Evolutionary conservation across 2,888 invertebrate species (phyloP).

Genomic region (Apoda limacodes): DNA sequence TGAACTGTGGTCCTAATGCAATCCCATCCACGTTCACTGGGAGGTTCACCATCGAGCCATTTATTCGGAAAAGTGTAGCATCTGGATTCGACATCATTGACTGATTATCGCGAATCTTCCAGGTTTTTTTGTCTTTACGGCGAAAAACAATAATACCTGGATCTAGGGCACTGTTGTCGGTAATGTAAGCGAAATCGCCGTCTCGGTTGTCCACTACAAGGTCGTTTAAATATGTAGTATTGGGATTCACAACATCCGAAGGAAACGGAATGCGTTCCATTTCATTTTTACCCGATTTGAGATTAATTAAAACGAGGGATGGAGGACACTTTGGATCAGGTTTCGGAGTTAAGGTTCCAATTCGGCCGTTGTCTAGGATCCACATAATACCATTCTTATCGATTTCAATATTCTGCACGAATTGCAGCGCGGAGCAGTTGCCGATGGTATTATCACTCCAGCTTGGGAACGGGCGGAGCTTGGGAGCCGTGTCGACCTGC

Average conservation of each 20-base stretch:
- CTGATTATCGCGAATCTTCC: slow-evolving; percentile 75
- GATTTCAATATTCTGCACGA: slow-evolving; percentile 80
- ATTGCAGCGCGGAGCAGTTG: slow-evolving; percentile 77
- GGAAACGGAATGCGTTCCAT: slow-evolving; percentile 74
- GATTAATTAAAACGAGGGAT: slow-evolving; percentile 75
- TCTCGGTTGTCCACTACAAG: slow-evolving; percentile 78
- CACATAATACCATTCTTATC: slow-evolving; percentile 78
- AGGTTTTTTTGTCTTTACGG: slow-evolving; percentile 71
- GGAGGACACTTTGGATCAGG: slow-evolving; percentile 73
- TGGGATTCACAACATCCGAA: slow-evolving; percentile 64
- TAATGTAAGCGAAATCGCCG: slow-evolving; percentile 79
- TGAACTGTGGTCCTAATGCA: slow-evolving; percentile 74
- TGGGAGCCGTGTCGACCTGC: slow-evolving; percentile 64
- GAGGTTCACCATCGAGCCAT: slow-evolving; percentile 66
- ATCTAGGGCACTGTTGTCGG: slow-evolving; percentile 75
- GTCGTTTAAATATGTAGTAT: slow-evolving; percentile 76
- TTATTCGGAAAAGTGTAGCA: slow-evolving; percentile 71
- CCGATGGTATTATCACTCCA: slow-evolving; percentile 77
- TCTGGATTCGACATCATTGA: slow-evolving; percentile 74
- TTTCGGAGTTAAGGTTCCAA: slow-evolving; percentile 68
- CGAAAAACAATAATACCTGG: slow-evolving; percentile 81
- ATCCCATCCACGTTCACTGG: slow-evolving; percentile 78
- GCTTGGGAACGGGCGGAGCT: slow-evolving; percentile 76
- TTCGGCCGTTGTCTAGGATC: slow-evolving; percentile 76
- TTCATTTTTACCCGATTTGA: slow-evolving; percentile 68